Base-by-base conservation (phyloP, 2,888 invertebrate genomes). In the Steinernema carpocapsae region DNA sequence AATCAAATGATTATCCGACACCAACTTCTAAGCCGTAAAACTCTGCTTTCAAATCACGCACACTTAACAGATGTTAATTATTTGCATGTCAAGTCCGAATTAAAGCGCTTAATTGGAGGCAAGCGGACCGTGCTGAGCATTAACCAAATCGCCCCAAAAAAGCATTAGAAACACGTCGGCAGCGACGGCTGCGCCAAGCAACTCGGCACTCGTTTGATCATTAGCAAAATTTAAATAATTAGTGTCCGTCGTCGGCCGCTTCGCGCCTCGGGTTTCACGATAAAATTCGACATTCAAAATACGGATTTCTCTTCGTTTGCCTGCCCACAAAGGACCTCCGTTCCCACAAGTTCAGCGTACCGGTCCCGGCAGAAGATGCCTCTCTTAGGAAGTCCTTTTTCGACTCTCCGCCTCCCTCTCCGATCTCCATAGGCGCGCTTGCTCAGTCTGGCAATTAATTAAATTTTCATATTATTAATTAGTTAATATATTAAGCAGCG, bases 401-500 rank as follows among this genome's bases (percentile, higher is more conserved):
- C n/a, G 37, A 37, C 37, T 37, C 17, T 10, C 1, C 64, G 12
- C 29, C 64, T 14, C 12, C 64, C 19, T 17, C 64, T 64, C 29
- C 22, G 64, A n/a, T 17, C 64, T 12, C 48, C 48, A 29, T 26
- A 17, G 29, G 17, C 29, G 64, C 29, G 64, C 64, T 64, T 32
- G 64, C 64, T 26, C 64, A 64, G 64, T 64, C 64, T 52, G 64
- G 64, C 64, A 64, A 64, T 64, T 64, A 64, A 64, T 64, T 64
- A 64, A 64, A 64, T 64, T 64, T 64, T 64, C 64, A 64, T 64
- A 64, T 64, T 64, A 64, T 64, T 64, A 64, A 64, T 64, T 64
- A 64, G 64, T 64, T 64, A 64, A 64, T 64, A 64, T 64, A 64
- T 64, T 64, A 64, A 64, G 64, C 64, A 32, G 64, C 64, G 64